Evolutionary conservation across 2,888 invertebrate species (phyloP).

Genomic region (Drosophila flavopinicola): DNA sequence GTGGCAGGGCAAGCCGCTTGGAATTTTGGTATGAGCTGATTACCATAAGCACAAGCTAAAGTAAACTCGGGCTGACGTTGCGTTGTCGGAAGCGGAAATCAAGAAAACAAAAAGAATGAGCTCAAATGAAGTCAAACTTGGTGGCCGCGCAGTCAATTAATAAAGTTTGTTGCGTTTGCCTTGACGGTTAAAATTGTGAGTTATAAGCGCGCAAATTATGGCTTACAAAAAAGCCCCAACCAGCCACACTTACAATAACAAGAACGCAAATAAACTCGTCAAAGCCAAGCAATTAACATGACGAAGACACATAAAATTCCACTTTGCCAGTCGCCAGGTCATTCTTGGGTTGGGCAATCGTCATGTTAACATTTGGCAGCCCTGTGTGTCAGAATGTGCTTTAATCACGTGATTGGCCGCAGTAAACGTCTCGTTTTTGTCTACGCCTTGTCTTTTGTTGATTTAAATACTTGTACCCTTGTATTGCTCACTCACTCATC

Average conservation of each 20-base stretch:
- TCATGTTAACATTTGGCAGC: slow-evolving; percentile 43
- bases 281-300: slow-evolving; percentile 78
- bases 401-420: slow-evolving; percentile 68
- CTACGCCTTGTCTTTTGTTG: slow-evolving; percentile 63
- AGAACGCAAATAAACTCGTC: slow-evolving; percentile 37
- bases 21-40: slow-evolving; percentile 59
- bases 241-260: slow-evolving; percentile 38
- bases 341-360: slow-evolving; percentile 47
- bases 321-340: slow-evolving; percentile 25
- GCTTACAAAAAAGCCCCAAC: slow-evolving; percentile 52
- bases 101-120: slow-evolving; percentile 78
- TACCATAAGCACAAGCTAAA: slow-evolving; percentile 71
- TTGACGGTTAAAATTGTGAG: slow-evolving; percentile 52
- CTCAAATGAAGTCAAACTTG: slow-evolving; percentile 71
- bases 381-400: slow-evolving; percentile 59
- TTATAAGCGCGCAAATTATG: slow-evolving; percentile 74
- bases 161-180: slow-evolving; percentile 74
- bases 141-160: slow-evolving; percentile 62
- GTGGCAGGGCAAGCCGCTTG: slow-evolving; percentile 38
- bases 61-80: slow-evolving; percentile 15
- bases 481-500: slow-evolving; percentile 38
- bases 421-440: slow-evolving; percentile 30
- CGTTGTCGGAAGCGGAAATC: slow-evolving; percentile 71
- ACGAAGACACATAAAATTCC: slow-evolving; percentile 76
- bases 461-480: slow-evolving; percentile 67